Conservation (phyloP, 2,797 vertebrate species). For the Falco rusticolus region DNA sequence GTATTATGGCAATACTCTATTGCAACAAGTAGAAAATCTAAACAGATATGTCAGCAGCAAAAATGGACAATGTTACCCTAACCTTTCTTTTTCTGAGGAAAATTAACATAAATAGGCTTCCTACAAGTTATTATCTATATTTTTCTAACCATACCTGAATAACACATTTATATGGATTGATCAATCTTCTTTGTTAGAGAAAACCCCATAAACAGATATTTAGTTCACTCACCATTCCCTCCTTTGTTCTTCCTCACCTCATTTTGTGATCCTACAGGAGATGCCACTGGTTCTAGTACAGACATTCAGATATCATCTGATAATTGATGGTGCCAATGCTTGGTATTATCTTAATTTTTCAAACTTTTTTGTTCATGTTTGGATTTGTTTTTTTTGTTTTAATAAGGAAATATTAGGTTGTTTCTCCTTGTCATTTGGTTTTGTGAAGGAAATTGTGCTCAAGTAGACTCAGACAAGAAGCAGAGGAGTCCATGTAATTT, state of each 20-base stretch:
- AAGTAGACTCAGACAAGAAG: neutral
- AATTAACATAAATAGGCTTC: fast-evolving
- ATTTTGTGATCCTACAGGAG: neutral
- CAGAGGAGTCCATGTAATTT: neutral
- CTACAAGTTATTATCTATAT: neutral
- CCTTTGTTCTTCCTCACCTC: neutral
- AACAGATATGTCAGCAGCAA: neutral
- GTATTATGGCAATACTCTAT: neutral
- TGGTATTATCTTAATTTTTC: neutral
- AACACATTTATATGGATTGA: neutral
- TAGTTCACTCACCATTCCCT: neutral
- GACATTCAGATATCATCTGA: neutral
- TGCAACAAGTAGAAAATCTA: neutral
- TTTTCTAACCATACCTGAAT: neutral
- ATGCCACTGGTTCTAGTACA: neutral
- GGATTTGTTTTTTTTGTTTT: neutral
- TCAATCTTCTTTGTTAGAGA: neutral
- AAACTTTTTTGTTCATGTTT: neutral
- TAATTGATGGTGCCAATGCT: neutral
- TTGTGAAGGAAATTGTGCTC: neutral
- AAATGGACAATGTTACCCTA: neutral
- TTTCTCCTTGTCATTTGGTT: neutral
- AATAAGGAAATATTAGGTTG: neutral
- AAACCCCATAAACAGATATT: neutral
- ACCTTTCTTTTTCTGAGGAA: neutral